phyloP scores from a whole-genome alignment of 2,888 invertebrate species.

The Anoncus sp. region DNA sequence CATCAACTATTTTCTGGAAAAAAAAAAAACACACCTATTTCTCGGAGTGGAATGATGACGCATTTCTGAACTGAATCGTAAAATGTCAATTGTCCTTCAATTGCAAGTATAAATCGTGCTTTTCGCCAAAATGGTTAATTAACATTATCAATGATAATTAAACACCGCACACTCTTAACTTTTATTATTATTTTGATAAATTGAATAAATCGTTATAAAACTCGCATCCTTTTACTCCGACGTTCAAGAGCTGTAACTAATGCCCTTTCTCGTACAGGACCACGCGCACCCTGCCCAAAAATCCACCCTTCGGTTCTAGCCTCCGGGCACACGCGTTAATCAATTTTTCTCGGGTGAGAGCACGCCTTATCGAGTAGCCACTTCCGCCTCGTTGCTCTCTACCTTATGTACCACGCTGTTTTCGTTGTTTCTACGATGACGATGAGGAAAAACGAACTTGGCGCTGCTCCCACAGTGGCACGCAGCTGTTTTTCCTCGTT shows the following conservation, averaged over 20 bases:
- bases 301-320: slow-evolving; percentile 58
- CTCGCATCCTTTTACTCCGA: slow-evolving; percentile 6
- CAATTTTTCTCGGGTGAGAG: slow-evolving; percentile 76
- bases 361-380: slow-evolving; percentile 56
- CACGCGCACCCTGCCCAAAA: slow-evolving; percentile 31
- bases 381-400: slow-evolving; percentile 53
- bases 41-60: background rate
- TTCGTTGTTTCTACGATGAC: slow-evolving; percentile 33
- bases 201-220: slow-evolving; percentile 2
- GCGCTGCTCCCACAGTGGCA: background rate
- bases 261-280: slow-evolving; percentile 70
- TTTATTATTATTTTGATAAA: slow-evolving; percentile 15
- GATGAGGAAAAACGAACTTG: slow-evolving; percentile 24
- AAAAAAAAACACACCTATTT: background rate
- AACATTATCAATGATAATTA: background rate
- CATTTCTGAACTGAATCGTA: no score
- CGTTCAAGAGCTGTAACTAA: slow-evolving; percentile 74
- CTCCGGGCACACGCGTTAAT: slow-evolving; percentile 70
- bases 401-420: slow-evolving; percentile 26
- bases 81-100: no score
- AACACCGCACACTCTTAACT: background rate
- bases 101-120: no score
- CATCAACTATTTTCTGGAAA: background rate
- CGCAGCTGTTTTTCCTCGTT: slow-evolving; percentile 40
- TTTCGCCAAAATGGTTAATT: no score